phyloP scores from a whole-genome alignment of 2,113 vertebrate genomes.

The Salvator merianae region DNA sequence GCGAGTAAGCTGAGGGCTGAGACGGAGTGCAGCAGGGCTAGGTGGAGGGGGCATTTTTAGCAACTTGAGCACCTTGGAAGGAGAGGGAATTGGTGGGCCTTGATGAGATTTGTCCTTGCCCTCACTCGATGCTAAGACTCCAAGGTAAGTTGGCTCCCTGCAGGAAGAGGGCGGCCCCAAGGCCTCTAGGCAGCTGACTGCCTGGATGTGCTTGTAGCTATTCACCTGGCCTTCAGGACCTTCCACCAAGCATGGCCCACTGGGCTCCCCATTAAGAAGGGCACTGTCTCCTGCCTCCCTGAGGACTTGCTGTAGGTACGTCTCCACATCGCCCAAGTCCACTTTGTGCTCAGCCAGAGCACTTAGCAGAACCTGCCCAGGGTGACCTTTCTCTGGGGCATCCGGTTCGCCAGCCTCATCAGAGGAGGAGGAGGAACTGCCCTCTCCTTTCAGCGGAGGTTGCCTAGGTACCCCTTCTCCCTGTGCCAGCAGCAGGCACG shows the following conservation, averaged over 20 bases:
- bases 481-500: constrained; percentile 80
- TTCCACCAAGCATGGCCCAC: background rate
- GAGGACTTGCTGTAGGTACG: constrained; percentile 66
- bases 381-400: constrained; percentile 45
- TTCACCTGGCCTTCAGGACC: constrained; percentile 2
- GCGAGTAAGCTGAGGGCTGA: constrained; percentile 90
- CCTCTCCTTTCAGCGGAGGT: constrained; percentile 54
- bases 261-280: constrained; percentile 52
- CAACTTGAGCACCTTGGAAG: constrained; percentile 88
- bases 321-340: constrained; percentile 65
- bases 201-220: background rate
- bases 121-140: constrained; percentile 44
- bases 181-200: constrained; percentile 17
- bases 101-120: background rate
- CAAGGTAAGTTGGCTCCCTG: constrained; percentile 61
- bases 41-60: constrained; percentile 83
- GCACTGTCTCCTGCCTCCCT: constrained; percentile 53
- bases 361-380: constrained; percentile 47
- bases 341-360: constrained; percentile 53
- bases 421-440: constrained; percentile 60
- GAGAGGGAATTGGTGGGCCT: constrained; percentile 76
- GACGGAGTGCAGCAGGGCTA: constrained; percentile 74
- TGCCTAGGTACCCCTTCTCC: constrained; percentile 64
- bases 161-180: constrained; percentile 63
- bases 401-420: constrained; percentile 60